Evolutionary conservation across 2,888 invertebrate species (phyloP), one percentile per base, ranked within the genome.

Genomic region (Lymantria dispar): DNA sequence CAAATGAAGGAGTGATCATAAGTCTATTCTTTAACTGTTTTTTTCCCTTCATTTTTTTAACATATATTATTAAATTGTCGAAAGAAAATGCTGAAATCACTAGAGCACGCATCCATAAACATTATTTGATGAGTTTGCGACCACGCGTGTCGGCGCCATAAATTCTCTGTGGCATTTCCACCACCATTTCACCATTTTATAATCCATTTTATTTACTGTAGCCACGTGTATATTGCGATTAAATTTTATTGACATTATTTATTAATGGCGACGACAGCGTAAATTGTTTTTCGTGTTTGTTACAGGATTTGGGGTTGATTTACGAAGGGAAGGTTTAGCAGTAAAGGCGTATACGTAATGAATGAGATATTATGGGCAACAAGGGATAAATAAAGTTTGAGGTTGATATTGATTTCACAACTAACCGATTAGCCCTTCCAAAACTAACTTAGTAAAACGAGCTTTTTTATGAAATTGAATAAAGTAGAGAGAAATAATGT

Each of bases 231-330:
- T 43, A 30, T 41, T 37, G 46, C 48, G 52, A 53, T 53, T 53
- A 49, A 46, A 53, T 53, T 46, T 53, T 53, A 53, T 53, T 46
- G 48, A 53, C 52, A 53, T 53, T 49, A 53, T 49, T 53, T 52
- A 52, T 53, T 49, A 43, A 46, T 46, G 46, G 52, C 13, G 48
- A 40, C 48, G 52, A 53, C 52, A 49, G 52, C 45, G 46, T 53
- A 46, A 53, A 53, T 53, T 53, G 52, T 48, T 53, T 53, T 53
- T 53, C 48, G 46, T 53, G 52, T 53, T 53, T 53, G 52, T 53
- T 46, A 39, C 48, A 33, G 52, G 48, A 46, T 48, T 53, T 53
- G 46, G 43, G 9, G 13, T 11, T 53, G 52, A 53, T 53, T 53
- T 53, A 53, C 48, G 43, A 15, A 39, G 44, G 52, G 38, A 30